A percentile compares a stretch with the other conserved stretches of the same genome.
These are phyloP conservation scores for Drosophila rellima DNA, from an alignment of 2,888 invertebrate genomes.

Conservation along the genomic window DNA sequence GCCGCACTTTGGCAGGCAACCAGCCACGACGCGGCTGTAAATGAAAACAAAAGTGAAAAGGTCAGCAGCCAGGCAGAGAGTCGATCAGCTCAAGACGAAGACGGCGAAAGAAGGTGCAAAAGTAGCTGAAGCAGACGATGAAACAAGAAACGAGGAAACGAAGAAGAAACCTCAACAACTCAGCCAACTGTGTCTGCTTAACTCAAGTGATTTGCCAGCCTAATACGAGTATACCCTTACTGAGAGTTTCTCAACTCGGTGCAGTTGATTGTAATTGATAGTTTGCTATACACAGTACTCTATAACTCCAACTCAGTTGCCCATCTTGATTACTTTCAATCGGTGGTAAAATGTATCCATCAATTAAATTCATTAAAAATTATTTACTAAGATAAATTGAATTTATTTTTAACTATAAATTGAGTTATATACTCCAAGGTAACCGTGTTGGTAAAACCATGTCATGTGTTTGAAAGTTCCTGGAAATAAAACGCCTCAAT, in stretches of 20 bases:
- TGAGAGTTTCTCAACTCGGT: not conserved
- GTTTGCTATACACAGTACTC: no score
- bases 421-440: no score
- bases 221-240: constrained; percentile 36
- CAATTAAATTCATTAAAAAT: no score
- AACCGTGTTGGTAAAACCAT: no score
- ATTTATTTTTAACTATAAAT: no score
- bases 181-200: constrained; percentile 71
- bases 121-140: constrained; percentile 6
- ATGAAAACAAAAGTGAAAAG: constrained; percentile 81
- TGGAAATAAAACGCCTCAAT: no score
- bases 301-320: no score
- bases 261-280: not conserved
- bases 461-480: no score
- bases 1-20: constrained; percentile 46
- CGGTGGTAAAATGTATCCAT: no score
- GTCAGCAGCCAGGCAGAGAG: constrained; percentile 69
- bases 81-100: constrained; percentile 23
- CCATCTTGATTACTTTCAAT: no score
- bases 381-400: no score
- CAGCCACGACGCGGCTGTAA: constrained; percentile 52
- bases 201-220: constrained; percentile 56
- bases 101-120: constrained; percentile 16
- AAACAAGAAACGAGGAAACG: constrained; percentile 35
- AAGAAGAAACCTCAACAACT: constrained; percentile 49